A percentile compares a stretch with the other conserved stretches of the same genome.
Conservation (phyloP, 2,797 vertebrate genomes). For the Rhadinocentrus ornatus region DNA sequence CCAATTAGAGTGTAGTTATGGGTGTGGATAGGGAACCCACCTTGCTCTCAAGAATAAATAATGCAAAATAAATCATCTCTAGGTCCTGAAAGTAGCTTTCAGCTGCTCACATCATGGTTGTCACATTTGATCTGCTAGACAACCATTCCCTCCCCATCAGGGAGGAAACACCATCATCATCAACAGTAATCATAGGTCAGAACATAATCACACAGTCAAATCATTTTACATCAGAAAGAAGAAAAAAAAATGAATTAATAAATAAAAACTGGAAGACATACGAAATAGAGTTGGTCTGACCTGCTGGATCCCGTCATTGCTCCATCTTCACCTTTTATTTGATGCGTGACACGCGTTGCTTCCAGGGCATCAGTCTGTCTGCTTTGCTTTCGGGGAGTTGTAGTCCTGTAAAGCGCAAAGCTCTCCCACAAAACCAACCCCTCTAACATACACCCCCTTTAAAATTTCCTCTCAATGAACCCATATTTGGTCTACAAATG, state of each 20-base stretch:
- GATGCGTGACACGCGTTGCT: conserved; percentile 89
- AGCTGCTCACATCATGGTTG: conserved; percentile 78
- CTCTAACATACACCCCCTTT: conserved; percentile 75
- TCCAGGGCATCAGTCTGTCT: conserved; percentile 83
- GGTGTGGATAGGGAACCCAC: conserved; percentile 83
- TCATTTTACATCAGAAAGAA: conserved; percentile 83
- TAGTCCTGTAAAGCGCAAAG: conserved; percentile 99
- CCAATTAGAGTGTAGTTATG: conserved; percentile 72
- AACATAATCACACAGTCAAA: conserved; percentile 90
- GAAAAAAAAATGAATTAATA: conserved; percentile 53
- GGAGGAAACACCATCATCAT: conserved; percentile 74
- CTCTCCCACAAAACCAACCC: conserved; percentile 93
- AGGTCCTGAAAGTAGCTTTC: conserved; percentile 79
- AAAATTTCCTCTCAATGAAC: conserved; percentile 65
- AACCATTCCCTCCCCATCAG: conserved; percentile 80
- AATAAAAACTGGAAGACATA: conserved; percentile 89
- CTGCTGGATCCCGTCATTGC: conserved; percentile 96
- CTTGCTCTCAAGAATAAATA: conserved; percentile 79
- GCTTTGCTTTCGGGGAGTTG: conserved; percentile 83
- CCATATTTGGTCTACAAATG: conserved; percentile 64
- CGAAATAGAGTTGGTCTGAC: conserved; percentile 99
- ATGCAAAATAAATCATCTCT: conserved; percentile 73
- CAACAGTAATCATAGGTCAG: conserved; percentile 80
- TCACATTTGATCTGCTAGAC: conserved; percentile 78
- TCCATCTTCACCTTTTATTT: conserved; percentile 92